Base-by-base conservation (phyloP, 1,140 invertebrate genomes). In the Nasonia giraulti region DNA sequence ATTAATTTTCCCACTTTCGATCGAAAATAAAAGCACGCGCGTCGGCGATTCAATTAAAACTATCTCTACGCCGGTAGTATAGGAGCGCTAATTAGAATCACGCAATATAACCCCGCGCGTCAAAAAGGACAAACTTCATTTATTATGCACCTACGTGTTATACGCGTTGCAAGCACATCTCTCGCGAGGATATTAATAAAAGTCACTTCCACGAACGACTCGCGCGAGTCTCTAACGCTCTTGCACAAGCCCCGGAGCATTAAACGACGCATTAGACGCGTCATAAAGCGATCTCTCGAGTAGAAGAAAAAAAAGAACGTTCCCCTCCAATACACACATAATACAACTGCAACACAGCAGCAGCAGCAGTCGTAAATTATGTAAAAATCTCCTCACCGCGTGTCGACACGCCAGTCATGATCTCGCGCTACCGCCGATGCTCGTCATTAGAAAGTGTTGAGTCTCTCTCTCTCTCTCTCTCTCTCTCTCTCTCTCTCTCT, bases 391-490 rank as follows among this genome's bases (percentile, higher is more conserved):
- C 47, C 0, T 37, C 12, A 27, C 6, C 47, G 47, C 23, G 55
- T 62, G 55, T 62, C 55, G 55, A 62, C 55, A 62, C 55, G 55
- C 20, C 20, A 62, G 55, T 62, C 55, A 62, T 62, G 55, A 62
- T 62, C 47, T 78, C 47, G 44, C 55, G 76, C n/a, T 62, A 62
- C 6, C 33, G 27, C 33, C 33, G 33, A 37, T 37, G 33, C 33
- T 14, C 69, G 20, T 73, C 80, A 74, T 81, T 80, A 73, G 80
- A 81, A 81, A 81, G 80, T 81, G 69, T 20, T 4, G 55, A 62
- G 55, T 62, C 55, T 62, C 68, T 37, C 33, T 27, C 27, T 27
- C 27, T 27, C 27, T 27, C 27, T 27, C 27, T 27, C 23, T 27
- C 23, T 27, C 23, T 27, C 23, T 27, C 23, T 27, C 23, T 27